Evolutionary conservation across 2,797 vertebrate species (phyloP).

Genomic region (Hapalemur alaotrensis): DNA sequence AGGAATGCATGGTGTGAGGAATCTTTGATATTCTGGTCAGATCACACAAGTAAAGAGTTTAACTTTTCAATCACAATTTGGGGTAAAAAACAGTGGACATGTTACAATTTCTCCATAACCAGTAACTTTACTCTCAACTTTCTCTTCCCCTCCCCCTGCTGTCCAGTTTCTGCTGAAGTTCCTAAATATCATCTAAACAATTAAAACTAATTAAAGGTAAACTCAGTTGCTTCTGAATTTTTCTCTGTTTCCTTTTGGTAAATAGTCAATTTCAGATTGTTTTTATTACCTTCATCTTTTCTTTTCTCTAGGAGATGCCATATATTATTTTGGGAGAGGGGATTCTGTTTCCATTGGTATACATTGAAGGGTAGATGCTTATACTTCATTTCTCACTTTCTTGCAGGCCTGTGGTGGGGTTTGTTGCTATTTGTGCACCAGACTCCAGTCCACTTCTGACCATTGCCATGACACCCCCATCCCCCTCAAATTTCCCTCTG

Average conservation of each 20-base stretch:
- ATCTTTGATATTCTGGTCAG: not conserved
- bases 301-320: not conserved
- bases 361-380: not conserved
- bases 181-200: not conserved
- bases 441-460: not conserved
- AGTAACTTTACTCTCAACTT: not conserved
- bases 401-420: accelerated
- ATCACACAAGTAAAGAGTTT: not conserved
- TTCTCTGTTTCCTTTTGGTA: not conserved
- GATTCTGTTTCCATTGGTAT: not conserved
- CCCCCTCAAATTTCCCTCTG: not conserved
- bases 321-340: not conserved
- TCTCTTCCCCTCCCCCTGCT: not conserved
- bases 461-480: not conserved
- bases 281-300: not conserved
- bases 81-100: not conserved
- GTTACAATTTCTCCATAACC: not conserved
- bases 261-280: not conserved
- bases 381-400: not conserved
- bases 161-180: not conserved
- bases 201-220: not conserved
- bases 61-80: not conserved
- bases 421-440: not conserved
- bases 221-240: not conserved
- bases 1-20: not conserved